Conservation (phyloP, 2,113 vertebrate genomes). For the Thamnophis sirtalis region DNA sequence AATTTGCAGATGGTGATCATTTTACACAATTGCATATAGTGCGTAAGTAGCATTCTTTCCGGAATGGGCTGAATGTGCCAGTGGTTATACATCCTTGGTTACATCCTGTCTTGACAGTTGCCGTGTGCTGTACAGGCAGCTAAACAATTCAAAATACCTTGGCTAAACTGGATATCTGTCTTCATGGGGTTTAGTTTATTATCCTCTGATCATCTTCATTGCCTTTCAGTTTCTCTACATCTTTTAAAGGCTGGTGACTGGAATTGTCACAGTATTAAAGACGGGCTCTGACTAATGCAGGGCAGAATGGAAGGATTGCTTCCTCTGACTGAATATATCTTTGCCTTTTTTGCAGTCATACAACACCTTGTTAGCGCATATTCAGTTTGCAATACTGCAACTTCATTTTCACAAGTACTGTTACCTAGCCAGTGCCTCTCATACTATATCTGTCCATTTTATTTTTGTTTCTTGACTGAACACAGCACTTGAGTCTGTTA, state of each 20-base stretch:
- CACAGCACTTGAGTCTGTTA: background rate
- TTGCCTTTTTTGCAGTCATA: background rate
- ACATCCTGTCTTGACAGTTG: background rate
- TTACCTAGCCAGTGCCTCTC: background rate
- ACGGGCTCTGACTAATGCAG: background rate
- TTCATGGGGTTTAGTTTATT: background rate
- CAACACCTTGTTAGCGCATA: background rate
- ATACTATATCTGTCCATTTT: background rate
- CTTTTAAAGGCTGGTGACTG: background rate
- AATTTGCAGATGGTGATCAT: background rate
- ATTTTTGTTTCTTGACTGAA: background rate
- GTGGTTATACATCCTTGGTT: background rate
- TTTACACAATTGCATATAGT: background rate
- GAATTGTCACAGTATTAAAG: background rate
- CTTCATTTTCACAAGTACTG: background rate
- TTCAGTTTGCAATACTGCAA: background rate
- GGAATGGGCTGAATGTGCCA: background rate
- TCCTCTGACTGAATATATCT: background rate
- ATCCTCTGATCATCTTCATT: background rate
- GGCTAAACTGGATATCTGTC: background rate
- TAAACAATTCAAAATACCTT: background rate
- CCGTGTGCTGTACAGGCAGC: background rate
- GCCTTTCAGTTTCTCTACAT: background rate
- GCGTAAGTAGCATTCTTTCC: background rate
- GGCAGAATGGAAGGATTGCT: background rate